Evolutionary conservation across 2,888 invertebrate species (phyloP).

Genomic region (Meganola albula): DNA sequence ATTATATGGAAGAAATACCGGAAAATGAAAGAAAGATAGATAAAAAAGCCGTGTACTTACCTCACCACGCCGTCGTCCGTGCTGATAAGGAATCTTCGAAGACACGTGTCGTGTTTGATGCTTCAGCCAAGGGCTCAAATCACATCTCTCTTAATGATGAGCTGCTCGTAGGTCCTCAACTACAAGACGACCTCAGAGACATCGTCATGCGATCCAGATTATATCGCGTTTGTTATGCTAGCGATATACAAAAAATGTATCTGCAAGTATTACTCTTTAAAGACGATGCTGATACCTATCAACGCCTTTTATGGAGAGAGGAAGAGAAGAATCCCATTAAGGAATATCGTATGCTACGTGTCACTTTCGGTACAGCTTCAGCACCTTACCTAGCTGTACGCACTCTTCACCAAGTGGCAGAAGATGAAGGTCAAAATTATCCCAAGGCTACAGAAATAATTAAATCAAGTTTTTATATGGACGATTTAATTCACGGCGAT

Average conservation of each 20-base stretch:
- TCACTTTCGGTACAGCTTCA: slow-evolving; percentile 17
- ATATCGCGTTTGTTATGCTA: slow-evolving; percentile 21
- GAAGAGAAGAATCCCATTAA: slow-evolving; percentile 7
- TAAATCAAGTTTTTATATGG: background rate
- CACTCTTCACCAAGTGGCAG: slow-evolving; percentile 2
- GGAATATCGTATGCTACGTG: slow-evolving; percentile 9
- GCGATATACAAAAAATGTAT: slow-evolving; percentile 33
- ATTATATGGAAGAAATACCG: slow-evolving; percentile 24
- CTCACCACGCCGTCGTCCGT: slow-evolving; percentile 29
- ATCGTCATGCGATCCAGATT: slow-evolving; percentile 27
- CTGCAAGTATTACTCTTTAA: too few relatives aligned
- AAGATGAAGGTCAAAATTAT: background rate
- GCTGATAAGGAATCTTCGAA: slow-evolving; percentile 23
- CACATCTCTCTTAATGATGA: slow-evolving; percentile 23
- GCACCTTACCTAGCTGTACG: slow-evolving; percentile 10
- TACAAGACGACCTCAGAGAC: slow-evolving; percentile 24
- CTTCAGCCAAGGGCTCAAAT: slow-evolving; percentile 8
- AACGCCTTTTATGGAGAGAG: too few relatives aligned
- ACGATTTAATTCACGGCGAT: background rate
- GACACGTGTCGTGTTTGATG: slow-evolving; percentile 23
- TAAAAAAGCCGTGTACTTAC: slow-evolving; percentile 17
- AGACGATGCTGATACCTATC: too few relatives aligned
- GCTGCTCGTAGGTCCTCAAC: slow-evolving; percentile 21
- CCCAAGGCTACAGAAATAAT: background rate
- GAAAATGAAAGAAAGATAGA: slow-evolving; percentile 11